Conservation (phyloP, 1,140 invertebrate species). For the Drosophila bifasciata region DNA sequence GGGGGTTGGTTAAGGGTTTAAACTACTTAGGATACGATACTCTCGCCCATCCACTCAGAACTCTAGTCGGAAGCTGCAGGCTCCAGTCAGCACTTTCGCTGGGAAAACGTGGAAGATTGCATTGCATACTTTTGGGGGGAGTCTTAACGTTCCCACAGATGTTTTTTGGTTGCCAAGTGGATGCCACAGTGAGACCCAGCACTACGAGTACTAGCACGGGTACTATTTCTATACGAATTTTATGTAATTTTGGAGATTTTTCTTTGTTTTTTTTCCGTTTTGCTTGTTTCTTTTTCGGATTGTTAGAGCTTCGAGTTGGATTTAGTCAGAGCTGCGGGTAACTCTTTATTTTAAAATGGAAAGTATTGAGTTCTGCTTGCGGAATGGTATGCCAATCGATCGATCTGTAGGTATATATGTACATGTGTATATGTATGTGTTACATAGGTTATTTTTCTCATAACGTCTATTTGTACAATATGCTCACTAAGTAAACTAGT, state of each 20-base stretch:
- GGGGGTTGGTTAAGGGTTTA: slow-evolving; percentile 2
- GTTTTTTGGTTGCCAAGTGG: neutral
- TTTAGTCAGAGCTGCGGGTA: slow-evolving; percentile 16
- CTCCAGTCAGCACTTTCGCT: too few relatives aligned
- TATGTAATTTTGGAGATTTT: slow-evolving; percentile 71
- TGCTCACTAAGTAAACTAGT: slow-evolving; percentile 76
- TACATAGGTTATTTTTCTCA: slow-evolving; percentile 67
- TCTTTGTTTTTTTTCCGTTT: slow-evolving; percentile 32
- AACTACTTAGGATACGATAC: neutral
- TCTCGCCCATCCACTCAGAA: too few relatives aligned
- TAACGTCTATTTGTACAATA: slow-evolving; percentile 77
- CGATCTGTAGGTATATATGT: slow-evolving; percentile 14
- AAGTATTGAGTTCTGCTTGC: slow-evolving; percentile 52
- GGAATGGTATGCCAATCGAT: slow-evolving; percentile 37
- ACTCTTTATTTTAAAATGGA: slow-evolving; percentile 43
- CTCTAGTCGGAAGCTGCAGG: too few relatives aligned
- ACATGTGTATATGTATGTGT: slow-evolving; percentile 27
- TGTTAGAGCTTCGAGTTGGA: slow-evolving; percentile 15
- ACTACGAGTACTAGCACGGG: neutral
- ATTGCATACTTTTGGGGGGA: too few relatives aligned
- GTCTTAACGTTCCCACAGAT: neutral
- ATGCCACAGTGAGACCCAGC: slow-evolving; percentile 7
- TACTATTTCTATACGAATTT: slow-evolving; percentile 60
- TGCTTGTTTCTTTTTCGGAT: too few relatives aligned
- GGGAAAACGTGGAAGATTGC: too few relatives aligned